Conservation (phyloP, 2,113 vertebrate species). For the Myotis lucifugus region DNA sequence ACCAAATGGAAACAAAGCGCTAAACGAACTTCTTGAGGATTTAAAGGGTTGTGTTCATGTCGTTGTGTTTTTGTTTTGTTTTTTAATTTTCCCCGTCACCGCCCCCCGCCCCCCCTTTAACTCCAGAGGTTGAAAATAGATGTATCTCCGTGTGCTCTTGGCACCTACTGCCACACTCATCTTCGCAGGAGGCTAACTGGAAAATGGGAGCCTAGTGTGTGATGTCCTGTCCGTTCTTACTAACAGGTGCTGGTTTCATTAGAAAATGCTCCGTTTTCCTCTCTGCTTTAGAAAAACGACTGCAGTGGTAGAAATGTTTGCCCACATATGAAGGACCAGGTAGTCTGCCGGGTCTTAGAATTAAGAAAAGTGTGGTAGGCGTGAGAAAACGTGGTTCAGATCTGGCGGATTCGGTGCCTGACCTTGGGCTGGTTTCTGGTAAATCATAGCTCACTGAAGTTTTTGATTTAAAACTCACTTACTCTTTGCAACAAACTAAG, state of each 20-base stretch:
- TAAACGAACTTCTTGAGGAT: not conserved
- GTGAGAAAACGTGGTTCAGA: not conserved
- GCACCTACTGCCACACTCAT: not conserved
- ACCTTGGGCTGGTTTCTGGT: not conserved
- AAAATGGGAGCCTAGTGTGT: not conserved
- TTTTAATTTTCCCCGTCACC: not conserved
- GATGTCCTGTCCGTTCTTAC: not conserved
- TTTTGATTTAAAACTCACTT: conserved; percentile 18
- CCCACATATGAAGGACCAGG: not conserved
- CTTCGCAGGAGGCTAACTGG: not conserved
- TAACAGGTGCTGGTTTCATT: not conserved
- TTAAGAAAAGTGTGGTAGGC: not conserved
- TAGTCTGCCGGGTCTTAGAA: not conserved
- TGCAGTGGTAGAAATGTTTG: not conserved
- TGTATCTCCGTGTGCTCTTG: not conserved
- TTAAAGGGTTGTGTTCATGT: not conserved
- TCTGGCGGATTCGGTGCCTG: not conserved
- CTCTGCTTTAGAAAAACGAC: not conserved
- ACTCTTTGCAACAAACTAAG: not conserved
- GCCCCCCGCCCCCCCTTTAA: not conserved
- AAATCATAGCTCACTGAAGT: not conserved
- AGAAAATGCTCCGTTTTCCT: not conserved
- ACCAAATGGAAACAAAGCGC: not conserved
- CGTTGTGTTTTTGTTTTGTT: not conserved
- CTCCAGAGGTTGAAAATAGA: not conserved